Percentiles rank a stretch among this genome's conserved stretches.
Evolutionary conservation across 2,113 vertebrate genomes (phyloP).

Genomic region (Phylloscopus trochilus): DNA sequence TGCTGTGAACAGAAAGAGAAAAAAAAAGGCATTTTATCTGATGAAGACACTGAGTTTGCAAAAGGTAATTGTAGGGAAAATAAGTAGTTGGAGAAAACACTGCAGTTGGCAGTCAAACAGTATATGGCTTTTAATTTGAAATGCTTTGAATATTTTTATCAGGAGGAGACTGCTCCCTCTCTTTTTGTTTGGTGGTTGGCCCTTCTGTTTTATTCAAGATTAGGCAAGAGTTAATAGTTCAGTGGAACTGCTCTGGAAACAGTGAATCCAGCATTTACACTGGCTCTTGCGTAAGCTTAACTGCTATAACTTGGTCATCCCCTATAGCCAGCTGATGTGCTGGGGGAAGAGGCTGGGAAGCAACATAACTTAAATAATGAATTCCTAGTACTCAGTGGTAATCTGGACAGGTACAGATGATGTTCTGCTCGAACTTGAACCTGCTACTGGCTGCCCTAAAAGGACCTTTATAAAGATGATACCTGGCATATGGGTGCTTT

Average conservation of each 20-base stretch:
- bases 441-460: background rate
- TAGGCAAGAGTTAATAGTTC: background rate
- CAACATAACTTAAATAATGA: background rate
- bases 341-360: background rate
- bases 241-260: background rate
- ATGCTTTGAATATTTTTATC: background rate
- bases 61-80: background rate
- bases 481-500: background rate
- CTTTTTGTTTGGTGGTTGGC: background rate
- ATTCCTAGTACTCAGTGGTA: background rate
- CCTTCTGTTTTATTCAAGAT: background rate
- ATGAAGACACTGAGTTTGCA: background rate
- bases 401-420: background rate
- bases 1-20: background rate
- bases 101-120: background rate
- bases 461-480: background rate
- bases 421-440: background rate
- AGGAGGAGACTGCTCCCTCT: background rate
- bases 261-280: background rate
- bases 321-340: background rate
- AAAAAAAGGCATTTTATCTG: background rate
- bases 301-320: background rate
- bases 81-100: background rate
- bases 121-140: background rate
- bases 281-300: background rate